Base-by-base conservation (phyloP, 2,113 vertebrate species). In the Dryoscopus gambensis region DNA sequence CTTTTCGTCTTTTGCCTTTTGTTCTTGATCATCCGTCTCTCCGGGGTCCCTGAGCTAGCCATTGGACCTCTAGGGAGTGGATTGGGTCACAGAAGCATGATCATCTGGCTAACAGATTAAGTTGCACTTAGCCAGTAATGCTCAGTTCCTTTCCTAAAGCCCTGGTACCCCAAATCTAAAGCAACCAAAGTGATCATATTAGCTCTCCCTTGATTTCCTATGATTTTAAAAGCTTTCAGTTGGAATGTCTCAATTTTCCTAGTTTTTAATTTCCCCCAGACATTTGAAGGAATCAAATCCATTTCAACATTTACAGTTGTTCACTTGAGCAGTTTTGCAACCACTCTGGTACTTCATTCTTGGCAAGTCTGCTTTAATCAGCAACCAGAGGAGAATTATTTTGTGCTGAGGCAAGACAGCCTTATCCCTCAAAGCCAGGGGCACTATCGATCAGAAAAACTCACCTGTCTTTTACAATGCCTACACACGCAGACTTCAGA, bases 251-350 rank as follows among this genome's bases (percentile, higher is more conserved):
- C 42, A 1, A 13, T 50, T 56, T 71, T 82, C 23, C 39, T 21
- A 8, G 3, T 7, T 53, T 53, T 71, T 47, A 10, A 27, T 19
- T 4, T 0, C 1, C 15, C 17, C 15, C 11, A 7, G 5, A n/a
- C 13, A 74, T 39, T 63, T 74, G 28, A 74, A 81, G 56, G 63
- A 78, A 70, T 35, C 8, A 89, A 83, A 83, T 65, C n/a, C 11
- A 24, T 74, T 84, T 65, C 42, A 90, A 19, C 31, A 70, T 46
- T 77, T 77, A 77, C 6, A 70, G 49, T 13, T 71, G 35, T 27
- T 84, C 70, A 71, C 50, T 70, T 21, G 6, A 59, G 18, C 53
- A 70, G 50, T 62, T 90, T 62, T 42, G 47, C 50, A 89, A 5
- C 22, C 49, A 22, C 23, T 68, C 76, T 5, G 5, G 70, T 40